A percentile compares a stretch with the other conserved stretches of the same genome.
phyloP scores from a whole-genome alignment of 2,113 vertebrate species.

The Myrmecophaga tridactyla region DNA sequence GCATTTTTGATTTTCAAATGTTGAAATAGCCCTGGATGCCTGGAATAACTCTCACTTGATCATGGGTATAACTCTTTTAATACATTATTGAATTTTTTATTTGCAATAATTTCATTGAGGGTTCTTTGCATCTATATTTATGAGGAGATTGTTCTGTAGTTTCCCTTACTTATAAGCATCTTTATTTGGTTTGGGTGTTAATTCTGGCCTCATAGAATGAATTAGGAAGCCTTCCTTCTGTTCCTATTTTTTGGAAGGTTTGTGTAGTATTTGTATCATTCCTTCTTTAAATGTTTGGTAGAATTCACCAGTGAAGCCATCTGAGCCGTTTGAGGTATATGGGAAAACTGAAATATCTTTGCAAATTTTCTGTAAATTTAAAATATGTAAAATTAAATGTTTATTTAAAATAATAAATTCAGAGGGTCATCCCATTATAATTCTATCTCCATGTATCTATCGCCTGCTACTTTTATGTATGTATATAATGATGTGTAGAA shows the following conservation, averaged over 20 bases:
- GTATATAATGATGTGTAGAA: background rate
- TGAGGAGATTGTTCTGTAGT: too few species aligned
- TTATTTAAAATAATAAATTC: background rate
- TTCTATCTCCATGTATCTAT: background rate
- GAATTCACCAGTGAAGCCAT: too few species aligned
- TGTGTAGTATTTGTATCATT: too few species aligned
- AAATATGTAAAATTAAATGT: background rate
- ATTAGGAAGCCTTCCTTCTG: too few species aligned
- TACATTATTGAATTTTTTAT: background rate
- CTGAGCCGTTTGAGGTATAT: background rate
- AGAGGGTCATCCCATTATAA: background rate
- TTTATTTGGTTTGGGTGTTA: too few species aligned
- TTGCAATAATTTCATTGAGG: background rate
- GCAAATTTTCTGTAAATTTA: background rate
- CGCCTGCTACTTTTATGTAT: background rate
- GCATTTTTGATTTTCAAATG: background rate
- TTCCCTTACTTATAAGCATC: too few species aligned
- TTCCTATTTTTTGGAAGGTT: too few species aligned
- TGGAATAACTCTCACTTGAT: too few species aligned
- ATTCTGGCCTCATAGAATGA: too few species aligned
- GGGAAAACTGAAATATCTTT: background rate
- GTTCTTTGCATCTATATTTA: too few species aligned
- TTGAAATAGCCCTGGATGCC: background rate
- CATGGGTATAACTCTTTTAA: background rate
- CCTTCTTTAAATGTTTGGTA: too few species aligned